Evolutionary conservation across 2,797 vertebrate genomes (phyloP), one percentile per base, ranked within the genome.

Genomic region (Platyrinchus mystaceus): DNA sequence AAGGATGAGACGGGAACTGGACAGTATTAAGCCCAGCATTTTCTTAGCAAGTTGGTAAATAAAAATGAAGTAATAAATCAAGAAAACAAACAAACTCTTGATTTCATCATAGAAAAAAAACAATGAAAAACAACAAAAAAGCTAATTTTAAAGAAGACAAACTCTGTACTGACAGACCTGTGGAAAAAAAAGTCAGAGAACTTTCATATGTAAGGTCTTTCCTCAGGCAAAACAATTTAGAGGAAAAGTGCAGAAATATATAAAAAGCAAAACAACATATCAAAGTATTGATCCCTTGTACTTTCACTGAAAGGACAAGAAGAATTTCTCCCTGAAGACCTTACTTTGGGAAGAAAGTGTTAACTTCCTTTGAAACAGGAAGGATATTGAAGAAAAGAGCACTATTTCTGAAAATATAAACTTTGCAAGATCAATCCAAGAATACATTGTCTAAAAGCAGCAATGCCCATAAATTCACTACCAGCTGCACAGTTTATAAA

Each of bases 391-490:
- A 5, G 52, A 83, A 80, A 77, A 64, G 24, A 50, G 14, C 16
- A 60, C 34, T 50, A 23, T 47, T 89, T 83, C 64, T 55, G 36
- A 90, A 91, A 91, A 85, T 44, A 7, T 70, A 49, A 79, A 90
- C 30, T 69, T 89, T 28, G 47, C 49, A 85, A 94, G 59, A 85
- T 59, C 39, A 85, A 43, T 76, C 46, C 59, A 89, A 79, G 43
- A 89, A 80, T 55, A 56, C 46, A 44, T 52, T 75, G 44, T 41
- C 62, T 78, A 73, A 90, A 94, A 28, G 36, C 63, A 58, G 39
- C 24, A 53, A 88, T 47, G 53, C 28, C 39, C 66, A 84, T 86
- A 89, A 92, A 94, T 92, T 81, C 91, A 86, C 47, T 67, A 74
- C 37, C 28, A 86, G 62, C 37, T 84, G 34, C 28, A 77, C 6